Evolutionary conservation across 2,797 vertebrate genomes (phyloP), one percentile per base, ranked within the genome.

Genomic region (Myotis findleyi): DNA sequence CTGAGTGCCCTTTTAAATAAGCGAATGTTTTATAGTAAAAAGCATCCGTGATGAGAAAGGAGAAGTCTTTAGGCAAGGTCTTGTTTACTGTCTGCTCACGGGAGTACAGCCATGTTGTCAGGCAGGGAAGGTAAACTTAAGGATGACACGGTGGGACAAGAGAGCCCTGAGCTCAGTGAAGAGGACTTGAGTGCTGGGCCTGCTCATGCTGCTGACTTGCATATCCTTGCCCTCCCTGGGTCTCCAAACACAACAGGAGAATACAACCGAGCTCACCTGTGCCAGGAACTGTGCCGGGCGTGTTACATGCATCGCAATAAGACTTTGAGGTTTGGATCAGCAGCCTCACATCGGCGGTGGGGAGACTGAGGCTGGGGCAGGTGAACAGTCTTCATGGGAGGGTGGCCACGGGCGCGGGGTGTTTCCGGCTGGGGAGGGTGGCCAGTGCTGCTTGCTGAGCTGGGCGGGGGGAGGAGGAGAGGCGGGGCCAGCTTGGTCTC

Each of bases 131-230:
- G 53, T 36, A 33, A 5, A n/a, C 21, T 17, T 21, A 57, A 84
- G 59, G 36, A n/a, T 2, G 21, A 66, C 2, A 7, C 0, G 3
- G 2, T 11, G 23, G n/a, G 30, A 7, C 36, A 8, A n/a, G 76
- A 30, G 44, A 87, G 23, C 72, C 68, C 79, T 20, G 51, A 64
- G 53, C 79, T 66, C 82, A 41, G 80, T 25, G n/a, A 38, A 18
- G 64, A 84, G 18, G 33, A 27, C 11, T 14, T 0, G 14, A 59
- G 27, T 2, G 11, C 0, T 3, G 14, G 55, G 20, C n/a, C 7
- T 3, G 59, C 21, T 49, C 18, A 0, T 2, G 12, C 33, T 53
- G 4, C 51, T 7, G 3, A 17, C 17, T 10, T 5, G 30, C 44
- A 73, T 8, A n/a, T 33, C 5, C 73, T 68, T 20, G 3, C 23